These are phyloP conservation scores for Danio choprae DNA, from an alignment of 2,797 vertebrate genomes.

Conservation along the genomic window DNA sequence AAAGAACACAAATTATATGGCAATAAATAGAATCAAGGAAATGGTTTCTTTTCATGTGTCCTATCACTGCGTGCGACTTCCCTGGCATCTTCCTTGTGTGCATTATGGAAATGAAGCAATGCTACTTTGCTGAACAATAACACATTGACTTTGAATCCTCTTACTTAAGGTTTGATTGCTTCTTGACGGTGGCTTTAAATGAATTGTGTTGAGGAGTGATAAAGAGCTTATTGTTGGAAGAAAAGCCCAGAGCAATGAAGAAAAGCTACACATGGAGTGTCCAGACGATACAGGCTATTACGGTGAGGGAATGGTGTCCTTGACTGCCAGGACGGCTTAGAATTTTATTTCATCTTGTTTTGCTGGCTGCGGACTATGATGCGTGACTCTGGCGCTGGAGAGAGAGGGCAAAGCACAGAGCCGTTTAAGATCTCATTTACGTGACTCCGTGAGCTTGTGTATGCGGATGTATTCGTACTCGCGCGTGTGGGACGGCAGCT, in stretches of 20 bases:
- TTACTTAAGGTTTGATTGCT: conserved; percentile 90
- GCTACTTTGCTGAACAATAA: conserved; percentile 86
- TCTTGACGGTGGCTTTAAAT: conserved; percentile 88
- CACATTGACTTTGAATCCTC: conserved; percentile 88
- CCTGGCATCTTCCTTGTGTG: conserved; percentile 75
- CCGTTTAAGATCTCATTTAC: conserved; percentile 81
- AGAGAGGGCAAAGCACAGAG: conserved; percentile 76
- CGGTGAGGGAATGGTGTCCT: conserved; percentile 86
- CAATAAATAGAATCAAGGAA: conserved; percentile 68
- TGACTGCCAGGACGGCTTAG: conserved; percentile 86
- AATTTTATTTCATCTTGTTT: conserved; percentile 90
- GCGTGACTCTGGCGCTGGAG: conserved; percentile 80
- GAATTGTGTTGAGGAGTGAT: conserved; percentile 89
- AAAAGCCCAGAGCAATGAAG: conserved; percentile 87
- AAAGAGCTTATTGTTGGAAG: conserved; percentile 89
- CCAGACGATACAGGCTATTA: conserved; percentile 87
- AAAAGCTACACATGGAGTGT: conserved; percentile 86
- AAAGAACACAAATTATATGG: conserved; percentile 40
- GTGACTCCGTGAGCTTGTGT: conserved; percentile 69
- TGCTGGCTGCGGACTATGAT: conserved; percentile 82
- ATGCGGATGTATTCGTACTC: conserved; percentile 48
- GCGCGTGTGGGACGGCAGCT: conserved; percentile 8
- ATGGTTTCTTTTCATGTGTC: conserved; percentile 72
- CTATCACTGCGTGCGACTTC: conserved; percentile 74
- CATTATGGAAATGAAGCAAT: conserved; percentile 85